Conservation (phyloP, 2,113 vertebrate genomes). For the Sterna hirundo region DNA sequence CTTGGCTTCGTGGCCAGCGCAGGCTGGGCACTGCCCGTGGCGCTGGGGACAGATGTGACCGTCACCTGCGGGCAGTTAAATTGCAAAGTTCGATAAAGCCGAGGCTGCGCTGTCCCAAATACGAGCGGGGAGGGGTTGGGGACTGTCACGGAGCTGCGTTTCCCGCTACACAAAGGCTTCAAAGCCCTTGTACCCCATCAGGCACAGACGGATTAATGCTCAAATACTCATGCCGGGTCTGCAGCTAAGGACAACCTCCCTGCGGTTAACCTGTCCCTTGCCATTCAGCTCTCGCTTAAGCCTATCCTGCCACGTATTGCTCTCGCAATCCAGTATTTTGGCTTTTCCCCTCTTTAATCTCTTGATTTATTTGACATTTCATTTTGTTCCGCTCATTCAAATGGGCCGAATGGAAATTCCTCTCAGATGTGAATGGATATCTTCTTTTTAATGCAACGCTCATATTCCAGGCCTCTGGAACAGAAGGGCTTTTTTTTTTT, state of each 20-base stretch:
- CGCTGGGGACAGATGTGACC: rapidly evolving
- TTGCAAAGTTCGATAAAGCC: rapidly evolving
- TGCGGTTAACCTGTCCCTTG: not conserved
- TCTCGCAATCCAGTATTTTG: rapidly evolving
- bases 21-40: not conserved
- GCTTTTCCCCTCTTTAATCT: not conserved
- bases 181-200: rapidly evolving
- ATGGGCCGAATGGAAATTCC: not conserved
- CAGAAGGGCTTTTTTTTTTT: not conserved
- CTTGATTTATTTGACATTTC: not conserved
- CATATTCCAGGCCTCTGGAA: not conserved
- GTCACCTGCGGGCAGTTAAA: rapidly evolving
- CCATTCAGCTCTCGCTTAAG: not conserved
- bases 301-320: rapidly evolving
- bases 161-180: no score
- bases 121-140: not conserved
- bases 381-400: not conserved
- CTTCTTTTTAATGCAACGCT: not conserved
- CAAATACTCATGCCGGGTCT: rapidly evolving
- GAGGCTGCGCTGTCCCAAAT: not conserved
- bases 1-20: rapidly evolving
- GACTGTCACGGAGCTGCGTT: not conserved
- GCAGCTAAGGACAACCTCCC: not conserved
- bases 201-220: not conserved
- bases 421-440: not conserved